Conservation (phyloP, 2,113 vertebrate species). For the Malurus elegans region DNA sequence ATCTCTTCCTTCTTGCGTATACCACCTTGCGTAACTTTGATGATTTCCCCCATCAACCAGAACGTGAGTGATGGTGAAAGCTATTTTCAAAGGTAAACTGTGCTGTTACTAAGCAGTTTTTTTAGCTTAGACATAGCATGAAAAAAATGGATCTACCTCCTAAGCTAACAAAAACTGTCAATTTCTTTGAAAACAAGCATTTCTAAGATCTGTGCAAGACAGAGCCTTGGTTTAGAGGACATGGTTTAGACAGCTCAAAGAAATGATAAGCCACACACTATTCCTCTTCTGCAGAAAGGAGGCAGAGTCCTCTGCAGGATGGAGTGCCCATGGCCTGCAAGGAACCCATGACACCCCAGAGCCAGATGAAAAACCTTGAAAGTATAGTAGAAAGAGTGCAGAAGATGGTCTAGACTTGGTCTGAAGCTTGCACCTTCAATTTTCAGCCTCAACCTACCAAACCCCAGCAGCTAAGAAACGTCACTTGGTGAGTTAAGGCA, state of each 20-base stretch:
- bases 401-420: background rate
- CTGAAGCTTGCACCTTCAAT: background rate
- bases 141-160: background rate
- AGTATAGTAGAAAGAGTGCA: background rate
- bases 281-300: background rate
- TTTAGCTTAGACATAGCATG: background rate
- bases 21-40: background rate
- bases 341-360: background rate
- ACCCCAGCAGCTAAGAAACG: background rate
- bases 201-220: background rate
- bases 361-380: background rate
- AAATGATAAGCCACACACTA: background rate
- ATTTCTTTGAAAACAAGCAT: background rate
- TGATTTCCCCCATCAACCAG: background rate
- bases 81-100: conserved; percentile 22
- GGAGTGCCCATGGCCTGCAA: background rate
- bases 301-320: background rate
- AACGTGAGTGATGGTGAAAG: background rate
- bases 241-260: background rate
- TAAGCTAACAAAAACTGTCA: background rate
- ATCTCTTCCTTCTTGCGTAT: background rate
- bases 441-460: background rate
- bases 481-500: background rate
- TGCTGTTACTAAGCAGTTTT: background rate
- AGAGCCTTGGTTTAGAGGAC: background rate